Conservation (phyloP, 2,888 invertebrate species). For the Eudasyphora cyanicolor region DNA sequence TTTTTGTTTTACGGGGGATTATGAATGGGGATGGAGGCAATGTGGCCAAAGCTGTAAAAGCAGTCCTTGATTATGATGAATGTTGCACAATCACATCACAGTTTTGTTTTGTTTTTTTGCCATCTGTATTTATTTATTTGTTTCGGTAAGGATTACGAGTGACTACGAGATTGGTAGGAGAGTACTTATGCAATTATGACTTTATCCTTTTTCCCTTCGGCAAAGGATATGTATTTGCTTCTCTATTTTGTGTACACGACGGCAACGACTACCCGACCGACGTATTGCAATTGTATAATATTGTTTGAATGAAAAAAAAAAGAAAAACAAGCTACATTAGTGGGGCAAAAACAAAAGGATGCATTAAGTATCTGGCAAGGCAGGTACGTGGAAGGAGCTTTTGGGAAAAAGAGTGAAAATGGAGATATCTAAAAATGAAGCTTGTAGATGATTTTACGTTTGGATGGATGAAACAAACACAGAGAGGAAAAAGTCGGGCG, state of each 20-base stretch:
- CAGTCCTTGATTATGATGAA: conserved; percentile 65
- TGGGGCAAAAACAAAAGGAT: conserved; percentile 23
- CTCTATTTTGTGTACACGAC: too few species aligned
- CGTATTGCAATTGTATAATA: conserved; percentile 42
- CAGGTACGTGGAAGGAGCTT: neutral
- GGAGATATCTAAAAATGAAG: too few species aligned
- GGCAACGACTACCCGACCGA: neutral
- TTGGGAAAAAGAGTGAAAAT: too few species aligned
- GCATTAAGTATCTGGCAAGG: conserved; percentile 2
- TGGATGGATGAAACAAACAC: too few species aligned
- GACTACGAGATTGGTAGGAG: conserved; percentile 51
- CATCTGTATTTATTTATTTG: conserved; percentile 51
- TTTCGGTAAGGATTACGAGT: too few species aligned
- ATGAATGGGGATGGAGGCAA: too few species aligned
- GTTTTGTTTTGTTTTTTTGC: conserved; percentile 12
- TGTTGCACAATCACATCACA: conserved; percentile 60
- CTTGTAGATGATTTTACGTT: too few species aligned
- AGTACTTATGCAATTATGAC: conserved; percentile 68
- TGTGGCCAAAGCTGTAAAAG: conserved; percentile 15
- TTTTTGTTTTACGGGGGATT: too few species aligned
- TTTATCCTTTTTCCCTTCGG: conserved; percentile 61
- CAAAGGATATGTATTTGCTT: conserved; percentile 32
- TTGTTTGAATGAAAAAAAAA: conserved; percentile 35
- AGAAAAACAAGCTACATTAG: neutral
- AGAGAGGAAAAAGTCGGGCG: too few species aligned